phyloP scores from a whole-genome alignment of 2,113 vertebrate species.

The Hemiprocne comata region DNA sequence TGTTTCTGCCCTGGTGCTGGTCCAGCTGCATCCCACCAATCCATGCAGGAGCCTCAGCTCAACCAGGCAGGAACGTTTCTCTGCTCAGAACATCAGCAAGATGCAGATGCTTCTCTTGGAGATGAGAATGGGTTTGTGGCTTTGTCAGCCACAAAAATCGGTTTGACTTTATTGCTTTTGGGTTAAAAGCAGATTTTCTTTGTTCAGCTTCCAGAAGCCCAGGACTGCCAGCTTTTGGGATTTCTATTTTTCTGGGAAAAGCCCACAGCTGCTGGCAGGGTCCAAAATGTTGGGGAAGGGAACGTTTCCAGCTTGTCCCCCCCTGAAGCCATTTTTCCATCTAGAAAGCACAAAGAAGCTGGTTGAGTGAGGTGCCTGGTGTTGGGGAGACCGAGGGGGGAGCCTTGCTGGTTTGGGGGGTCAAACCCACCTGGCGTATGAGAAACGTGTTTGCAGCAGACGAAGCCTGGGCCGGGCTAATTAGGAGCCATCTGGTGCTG shows the following conservation, averaged over 20 bases:
- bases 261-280: neutral
- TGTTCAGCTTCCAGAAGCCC: neutral
- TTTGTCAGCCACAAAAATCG: neutral
- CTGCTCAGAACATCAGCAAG: neutral
- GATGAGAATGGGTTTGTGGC: neutral
- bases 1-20: accelerated
- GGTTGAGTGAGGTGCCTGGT: neutral
- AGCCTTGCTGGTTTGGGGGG: accelerated
- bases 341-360: neutral
- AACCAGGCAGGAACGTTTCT: neutral
- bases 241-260: conserved; percentile 55
- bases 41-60: accelerated
- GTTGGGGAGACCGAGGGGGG: neutral
- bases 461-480: neutral
- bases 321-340: neutral
- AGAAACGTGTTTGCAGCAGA: neutral
- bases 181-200: conserved; percentile 10
- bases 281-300: neutral
- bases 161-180: conserved; percentile 27
- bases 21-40: neutral
- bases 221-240: conserved; percentile 26
- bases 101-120: neutral
- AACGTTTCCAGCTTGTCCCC: neutral
- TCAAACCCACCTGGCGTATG: neutral
- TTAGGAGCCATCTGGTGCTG: neutral